Conservation (phyloP, 2,797 vertebrate species). For the Simalia tracyae region DNA sequence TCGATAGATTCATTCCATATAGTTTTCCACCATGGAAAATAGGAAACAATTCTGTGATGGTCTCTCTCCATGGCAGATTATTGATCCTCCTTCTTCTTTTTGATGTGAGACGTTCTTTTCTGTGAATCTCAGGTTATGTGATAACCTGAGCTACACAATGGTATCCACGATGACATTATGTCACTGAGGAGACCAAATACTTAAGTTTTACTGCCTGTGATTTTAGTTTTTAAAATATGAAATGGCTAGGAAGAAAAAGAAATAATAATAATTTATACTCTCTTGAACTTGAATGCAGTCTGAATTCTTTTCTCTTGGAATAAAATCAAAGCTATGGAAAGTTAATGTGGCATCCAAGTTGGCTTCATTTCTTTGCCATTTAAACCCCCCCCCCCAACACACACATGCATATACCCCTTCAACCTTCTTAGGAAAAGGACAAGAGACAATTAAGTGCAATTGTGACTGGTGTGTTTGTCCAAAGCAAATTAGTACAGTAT, state of each 20-base stretch:
- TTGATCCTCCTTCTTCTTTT: neutral
- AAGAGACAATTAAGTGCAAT: neutral
- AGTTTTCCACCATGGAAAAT: neutral
- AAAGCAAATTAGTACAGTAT: neutral
- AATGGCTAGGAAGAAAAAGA: neutral
- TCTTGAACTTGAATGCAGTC: neutral
- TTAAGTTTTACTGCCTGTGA: neutral
- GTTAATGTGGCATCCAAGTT: neutral
- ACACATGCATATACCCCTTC: neutral
- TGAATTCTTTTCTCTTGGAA: neutral
- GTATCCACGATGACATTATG: neutral
- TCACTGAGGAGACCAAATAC: neutral
- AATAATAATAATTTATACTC: neutral
- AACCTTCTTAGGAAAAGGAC: neutral
- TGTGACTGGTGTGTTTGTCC: neutral
- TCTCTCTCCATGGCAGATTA: neutral
- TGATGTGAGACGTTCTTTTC: neutral
- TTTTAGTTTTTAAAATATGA: neutral
- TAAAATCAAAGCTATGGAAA: neutral
- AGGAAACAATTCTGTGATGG: neutral
- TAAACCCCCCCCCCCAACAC: neutral
- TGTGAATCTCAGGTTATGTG: neutral
- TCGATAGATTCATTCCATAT: neutral
- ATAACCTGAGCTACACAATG: neutral
- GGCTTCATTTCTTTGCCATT: neutral